Percentiles rank a stretch among this genome's conserved stretches.
These are phyloP conservation scores for Miichthys miiuy DNA, from an alignment of 2,797 vertebrate species.

Conservation along the genomic window DNA sequence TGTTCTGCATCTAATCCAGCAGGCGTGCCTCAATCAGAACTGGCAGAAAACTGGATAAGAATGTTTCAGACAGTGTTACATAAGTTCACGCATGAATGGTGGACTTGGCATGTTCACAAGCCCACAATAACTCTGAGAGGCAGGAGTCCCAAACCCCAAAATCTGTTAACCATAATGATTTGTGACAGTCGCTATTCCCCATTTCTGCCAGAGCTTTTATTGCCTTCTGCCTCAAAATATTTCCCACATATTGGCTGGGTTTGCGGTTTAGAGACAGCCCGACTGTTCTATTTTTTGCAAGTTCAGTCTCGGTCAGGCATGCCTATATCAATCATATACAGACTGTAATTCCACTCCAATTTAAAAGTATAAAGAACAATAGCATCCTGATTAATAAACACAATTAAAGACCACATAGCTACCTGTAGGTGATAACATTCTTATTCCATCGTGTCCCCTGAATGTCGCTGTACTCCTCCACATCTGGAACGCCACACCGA, in stretches of 20 bases:
- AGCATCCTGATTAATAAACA: not conserved
- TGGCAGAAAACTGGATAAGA: conserved; percentile 8
- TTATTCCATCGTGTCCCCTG: conserved; percentile 81
- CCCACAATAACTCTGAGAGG: conserved; percentile 43
- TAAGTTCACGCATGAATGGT: conserved; percentile 42
- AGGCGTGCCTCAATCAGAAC: conserved; percentile 14
- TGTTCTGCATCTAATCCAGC: conserved; percentile 26
- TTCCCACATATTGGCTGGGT: conserved; percentile 23
- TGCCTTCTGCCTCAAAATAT: conserved; percentile 32
- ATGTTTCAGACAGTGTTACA: conserved; percentile 44
- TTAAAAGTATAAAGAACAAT: not conserved
- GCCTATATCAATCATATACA: not conserved
- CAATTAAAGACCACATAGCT: not conserved
- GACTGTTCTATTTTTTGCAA: conserved; percentile 15
- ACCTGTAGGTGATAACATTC: conserved; percentile 85
- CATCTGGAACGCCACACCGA: conserved; percentile 85
- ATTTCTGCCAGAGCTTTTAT: conserved; percentile 42
- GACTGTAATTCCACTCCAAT: not conserved
- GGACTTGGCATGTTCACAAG: conserved; percentile 35
- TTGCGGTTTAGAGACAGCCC: conserved; percentile 15
- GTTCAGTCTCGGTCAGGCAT: conserved; percentile 35
- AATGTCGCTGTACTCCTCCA: conserved; percentile 79
- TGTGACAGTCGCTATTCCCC: conserved; percentile 40
- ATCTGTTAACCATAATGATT: conserved; percentile 35
- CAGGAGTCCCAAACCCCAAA: conserved; percentile 47